phyloP scores from a whole-genome alignment of 2,797 vertebrate genomes.

The Moxostoma hubbsi region DNA sequence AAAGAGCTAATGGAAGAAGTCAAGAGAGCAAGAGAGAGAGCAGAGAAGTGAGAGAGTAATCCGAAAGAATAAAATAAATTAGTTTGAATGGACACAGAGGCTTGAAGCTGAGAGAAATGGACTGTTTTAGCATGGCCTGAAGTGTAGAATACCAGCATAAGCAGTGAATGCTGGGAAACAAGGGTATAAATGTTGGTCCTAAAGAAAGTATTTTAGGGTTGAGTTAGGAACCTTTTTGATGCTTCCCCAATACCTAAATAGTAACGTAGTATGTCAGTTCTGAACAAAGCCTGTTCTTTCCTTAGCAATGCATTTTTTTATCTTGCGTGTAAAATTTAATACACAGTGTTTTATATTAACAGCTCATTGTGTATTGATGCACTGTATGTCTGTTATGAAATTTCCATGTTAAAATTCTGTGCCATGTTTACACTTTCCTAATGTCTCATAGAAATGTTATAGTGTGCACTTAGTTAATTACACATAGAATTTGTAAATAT shows the following conservation, averaged over 20 bases:
- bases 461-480: neutral
- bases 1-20: slow-evolving; percentile 95
- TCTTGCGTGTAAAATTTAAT: neutral
- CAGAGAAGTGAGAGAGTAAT: slow-evolving; percentile 18
- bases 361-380: neutral
- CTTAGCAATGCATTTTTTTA: neutral
- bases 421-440: neutral
- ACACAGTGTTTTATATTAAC: neutral
- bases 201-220: too few relatives aligned
- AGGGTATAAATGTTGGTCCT: neutral
- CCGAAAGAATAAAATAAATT: slow-evolving; percentile 1
- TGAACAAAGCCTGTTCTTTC: neutral
- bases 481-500: neutral
- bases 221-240: neutral
- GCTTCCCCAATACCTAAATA: neutral
- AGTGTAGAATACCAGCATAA: neutral
- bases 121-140: slow-evolving; percentile 14
- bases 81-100: slow-evolving; percentile 22
- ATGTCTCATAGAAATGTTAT: neutral
- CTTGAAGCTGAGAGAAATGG: slow-evolving; percentile 44
- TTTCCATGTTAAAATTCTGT: neutral
- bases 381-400: neutral
- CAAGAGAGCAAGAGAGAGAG: slow-evolving; percentile 76
- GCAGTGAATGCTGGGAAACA: neutral
- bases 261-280: neutral